Percentiles rank a stretch among this genome's conserved stretches.
Evolutionary conservation across 2,113 vertebrate genomes (phyloP).

Genomic region (Upupa epops): DNA sequence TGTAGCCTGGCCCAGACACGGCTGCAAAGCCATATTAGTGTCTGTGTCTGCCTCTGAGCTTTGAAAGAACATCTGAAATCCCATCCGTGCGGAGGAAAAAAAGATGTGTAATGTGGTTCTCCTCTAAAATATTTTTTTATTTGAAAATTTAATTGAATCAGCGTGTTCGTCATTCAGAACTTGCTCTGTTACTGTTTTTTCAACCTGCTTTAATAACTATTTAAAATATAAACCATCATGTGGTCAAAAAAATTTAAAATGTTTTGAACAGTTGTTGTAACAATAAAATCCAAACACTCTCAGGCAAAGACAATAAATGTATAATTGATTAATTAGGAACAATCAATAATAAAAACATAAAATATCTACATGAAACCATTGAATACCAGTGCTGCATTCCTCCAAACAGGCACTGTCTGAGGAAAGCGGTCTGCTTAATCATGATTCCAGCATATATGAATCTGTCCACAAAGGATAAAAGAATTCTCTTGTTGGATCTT

Average conservation of each 20-base stretch:
- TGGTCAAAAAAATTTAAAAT: neutral
- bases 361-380: neutral
- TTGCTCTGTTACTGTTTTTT: neutral
- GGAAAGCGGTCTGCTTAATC: neutral
- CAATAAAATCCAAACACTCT: conserved; percentile 1
- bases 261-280: neutral
- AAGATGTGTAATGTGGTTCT: neutral
- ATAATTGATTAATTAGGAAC: conserved; percentile 1
- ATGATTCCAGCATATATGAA: accelerated
- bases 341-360: neutral
- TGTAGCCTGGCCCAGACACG: neutral
- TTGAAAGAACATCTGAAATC: neutral
- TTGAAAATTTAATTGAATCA: conserved; percentile 15
- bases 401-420: neutral
- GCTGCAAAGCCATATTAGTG: neutral
- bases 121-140: neutral
- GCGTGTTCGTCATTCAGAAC: neutral
- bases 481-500: neutral
- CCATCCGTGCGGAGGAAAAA: neutral
- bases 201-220: neutral
- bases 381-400: neutral
- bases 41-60: neutral
- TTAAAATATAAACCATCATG: neutral
- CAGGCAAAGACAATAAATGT: neutral
- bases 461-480: neutral